Conservation (phyloP, 2,113 vertebrate species). For the Microcebus tavaratra region DNA sequence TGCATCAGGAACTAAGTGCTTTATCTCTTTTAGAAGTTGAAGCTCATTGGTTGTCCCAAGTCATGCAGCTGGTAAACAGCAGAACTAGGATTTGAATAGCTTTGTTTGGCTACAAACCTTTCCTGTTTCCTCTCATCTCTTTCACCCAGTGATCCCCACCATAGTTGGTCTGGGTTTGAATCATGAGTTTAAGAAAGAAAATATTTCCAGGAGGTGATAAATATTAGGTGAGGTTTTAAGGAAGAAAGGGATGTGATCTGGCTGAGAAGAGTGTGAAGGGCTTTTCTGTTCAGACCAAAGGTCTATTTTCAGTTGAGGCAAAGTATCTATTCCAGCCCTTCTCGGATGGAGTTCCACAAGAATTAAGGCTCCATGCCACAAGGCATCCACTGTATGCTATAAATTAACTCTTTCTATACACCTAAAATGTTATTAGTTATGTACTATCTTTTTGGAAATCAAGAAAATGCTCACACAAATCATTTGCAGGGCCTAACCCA, state of each 20-base stretch:
- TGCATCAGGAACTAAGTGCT: background rate
- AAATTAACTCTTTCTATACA: background rate
- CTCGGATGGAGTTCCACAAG: background rate
- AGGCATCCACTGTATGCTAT: background rate
- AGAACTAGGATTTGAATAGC: background rate
- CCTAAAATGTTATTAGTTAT: background rate
- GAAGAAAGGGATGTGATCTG: background rate
- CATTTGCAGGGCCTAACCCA: background rate
- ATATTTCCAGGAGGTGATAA: background rate
- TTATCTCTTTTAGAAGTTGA: conserved; percentile 6
- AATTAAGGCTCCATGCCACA: background rate
- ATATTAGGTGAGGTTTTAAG: conserved; percentile 20
- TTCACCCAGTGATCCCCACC: background rate
- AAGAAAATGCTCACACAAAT: background rate
- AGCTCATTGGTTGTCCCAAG: background rate
- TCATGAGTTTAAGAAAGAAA: background rate
- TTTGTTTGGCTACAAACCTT: background rate
- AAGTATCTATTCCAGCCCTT: conserved; percentile 8
- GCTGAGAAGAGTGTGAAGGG: background rate
- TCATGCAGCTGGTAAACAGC: background rate
- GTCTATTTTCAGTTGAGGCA: conserved; percentile 20
- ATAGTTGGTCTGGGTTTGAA: background rate
- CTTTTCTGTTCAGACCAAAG: conserved; percentile 12
- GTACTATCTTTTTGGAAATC: background rate
- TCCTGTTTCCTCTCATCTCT: background rate